Evolutionary conservation across 2,113 vertebrate genomes (phyloP).

Genomic region (Macquaria australasica): DNA sequence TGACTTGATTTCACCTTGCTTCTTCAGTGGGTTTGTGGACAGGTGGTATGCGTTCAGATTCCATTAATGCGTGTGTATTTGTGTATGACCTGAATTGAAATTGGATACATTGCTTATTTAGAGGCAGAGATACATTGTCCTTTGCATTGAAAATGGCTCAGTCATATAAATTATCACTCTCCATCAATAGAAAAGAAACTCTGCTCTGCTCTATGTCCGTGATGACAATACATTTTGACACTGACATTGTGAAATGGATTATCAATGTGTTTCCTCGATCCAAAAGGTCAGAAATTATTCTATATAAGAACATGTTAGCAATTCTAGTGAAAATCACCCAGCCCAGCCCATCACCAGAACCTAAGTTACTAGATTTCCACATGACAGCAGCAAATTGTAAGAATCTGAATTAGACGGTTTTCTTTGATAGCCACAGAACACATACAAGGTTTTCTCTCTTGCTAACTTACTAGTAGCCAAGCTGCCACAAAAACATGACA

Average conservation of each 20-base stretch:
- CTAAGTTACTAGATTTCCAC: not conserved
- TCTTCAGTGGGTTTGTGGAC: not conserved
- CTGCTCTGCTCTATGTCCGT: not conserved
- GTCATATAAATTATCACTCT: not conserved
- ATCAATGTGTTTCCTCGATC: not conserved
- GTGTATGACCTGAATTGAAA: not conserved
- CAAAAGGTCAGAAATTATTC: not conserved
- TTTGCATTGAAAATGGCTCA: not conserved
- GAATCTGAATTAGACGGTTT: not conserved
- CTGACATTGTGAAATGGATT: not conserved
- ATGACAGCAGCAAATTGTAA: not conserved
- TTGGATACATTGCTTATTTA: not conserved
- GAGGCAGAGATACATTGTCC: not conserved
- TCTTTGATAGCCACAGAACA: not conserved
- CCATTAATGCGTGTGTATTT: not conserved
- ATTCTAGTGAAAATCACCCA: not conserved
- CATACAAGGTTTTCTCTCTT: not conserved
- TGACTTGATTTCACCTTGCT: not conserved
- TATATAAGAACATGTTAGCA: not conserved
- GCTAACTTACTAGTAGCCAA: slow-evolving; percentile 45
- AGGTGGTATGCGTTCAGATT: not conserved
- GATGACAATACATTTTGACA: not conserved
- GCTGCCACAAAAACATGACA: slow-evolving; percentile 85
- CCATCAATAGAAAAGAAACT: not conserved
- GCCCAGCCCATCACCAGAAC: not conserved